Conservation (phyloP, 2,888 invertebrate species). For the Gerosis bhagava region DNA sequence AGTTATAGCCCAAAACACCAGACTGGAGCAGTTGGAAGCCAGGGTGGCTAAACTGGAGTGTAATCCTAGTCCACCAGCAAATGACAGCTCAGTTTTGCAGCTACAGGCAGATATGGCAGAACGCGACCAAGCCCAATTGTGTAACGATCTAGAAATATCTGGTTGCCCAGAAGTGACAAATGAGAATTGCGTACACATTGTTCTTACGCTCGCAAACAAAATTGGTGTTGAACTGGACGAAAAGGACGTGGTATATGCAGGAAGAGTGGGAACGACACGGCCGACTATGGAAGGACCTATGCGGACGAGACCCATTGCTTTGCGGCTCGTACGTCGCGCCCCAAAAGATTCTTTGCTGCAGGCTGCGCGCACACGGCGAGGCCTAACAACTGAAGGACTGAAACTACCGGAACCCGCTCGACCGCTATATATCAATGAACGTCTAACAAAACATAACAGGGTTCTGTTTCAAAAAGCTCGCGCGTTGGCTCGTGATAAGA, state of each 20-base stretch:
- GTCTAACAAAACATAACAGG: background rate
- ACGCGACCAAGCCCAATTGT: background rate
- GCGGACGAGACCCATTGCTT: background rate
- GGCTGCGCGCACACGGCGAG: background rate
- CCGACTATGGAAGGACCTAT: background rate
- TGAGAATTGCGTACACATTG: conserved; percentile 1
- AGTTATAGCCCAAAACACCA: background rate
- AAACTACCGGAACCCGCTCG: background rate
- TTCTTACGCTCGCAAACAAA: conserved; percentile 2
- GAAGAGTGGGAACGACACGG: background rate
- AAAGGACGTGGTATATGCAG: conserved; percentile 1
- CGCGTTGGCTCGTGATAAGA: background rate
- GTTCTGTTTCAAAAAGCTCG: background rate
- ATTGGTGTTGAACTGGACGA: background rate
- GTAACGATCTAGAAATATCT: background rate
- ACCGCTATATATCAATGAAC: background rate
- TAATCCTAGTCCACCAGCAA: too few species aligned
- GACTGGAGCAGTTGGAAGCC: background rate
- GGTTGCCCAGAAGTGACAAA: background rate
- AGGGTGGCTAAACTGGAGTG: background rate
- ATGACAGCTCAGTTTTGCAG: background rate
- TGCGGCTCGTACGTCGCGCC: background rate
- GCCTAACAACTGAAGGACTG: background rate
- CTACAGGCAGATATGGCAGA: conserved; percentile 2
- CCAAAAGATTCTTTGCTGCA: background rate